phyloP scores from a whole-genome alignment of 53 echinoderm and acorn worm species.

The Arbacia lixula region DNA sequence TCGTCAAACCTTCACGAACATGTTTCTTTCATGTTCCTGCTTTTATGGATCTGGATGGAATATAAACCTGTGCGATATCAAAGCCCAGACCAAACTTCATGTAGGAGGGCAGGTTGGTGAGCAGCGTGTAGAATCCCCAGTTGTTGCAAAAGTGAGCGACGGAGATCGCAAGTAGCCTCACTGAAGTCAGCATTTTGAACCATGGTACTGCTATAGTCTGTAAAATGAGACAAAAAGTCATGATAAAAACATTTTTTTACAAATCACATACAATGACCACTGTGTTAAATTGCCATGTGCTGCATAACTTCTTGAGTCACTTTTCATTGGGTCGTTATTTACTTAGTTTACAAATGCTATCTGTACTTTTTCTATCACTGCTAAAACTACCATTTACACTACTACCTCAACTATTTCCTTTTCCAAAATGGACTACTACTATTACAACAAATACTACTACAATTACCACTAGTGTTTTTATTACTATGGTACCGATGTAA shows the following conservation, averaged over 20 bases:
- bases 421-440: too few species aligned
- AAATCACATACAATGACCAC: neutral
- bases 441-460: too few species aligned
- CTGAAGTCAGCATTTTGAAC: slow-evolving; percentile 70
- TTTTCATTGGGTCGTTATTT: too few species aligned
- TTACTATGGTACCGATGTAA: too few species aligned
- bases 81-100: slow-evolving; percentile 87
- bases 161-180: slow-evolving; percentile 70
- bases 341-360: too few species aligned
- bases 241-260: neutral
- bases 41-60: too few species aligned
- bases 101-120: slow-evolving; percentile 91
- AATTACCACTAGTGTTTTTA: too few species aligned
- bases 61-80: slow-evolving; percentile 86
- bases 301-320: neutral
- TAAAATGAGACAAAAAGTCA: slow-evolving; percentile 21
- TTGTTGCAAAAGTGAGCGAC: slow-evolving; percentile 83
- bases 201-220: slow-evolving; percentile 62
- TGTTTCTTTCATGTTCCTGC: too few species aligned
- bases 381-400: too few species aligned
- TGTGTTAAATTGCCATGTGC: neutral
- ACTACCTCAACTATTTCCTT: too few species aligned
- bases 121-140: slow-evolving; percentile 92
- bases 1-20: too few species aligned
- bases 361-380: too few species aligned